Base-by-base conservation (phyloP, 1,140 invertebrate genomes). In the Mactra quadrangularis region DNA sequence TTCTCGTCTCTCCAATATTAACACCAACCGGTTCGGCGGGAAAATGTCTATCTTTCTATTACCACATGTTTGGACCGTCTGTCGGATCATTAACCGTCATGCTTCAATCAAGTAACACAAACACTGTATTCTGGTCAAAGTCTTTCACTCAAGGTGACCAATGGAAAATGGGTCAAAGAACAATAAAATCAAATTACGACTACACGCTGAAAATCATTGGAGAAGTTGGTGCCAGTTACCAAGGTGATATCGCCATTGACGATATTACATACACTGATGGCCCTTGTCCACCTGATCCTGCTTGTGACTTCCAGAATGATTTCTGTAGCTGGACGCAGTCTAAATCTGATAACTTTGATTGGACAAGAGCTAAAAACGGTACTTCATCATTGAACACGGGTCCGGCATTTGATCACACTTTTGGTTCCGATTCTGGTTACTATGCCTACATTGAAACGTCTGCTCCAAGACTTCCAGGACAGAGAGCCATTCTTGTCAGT, bases 381-480 rank as follows among this genome's bases (percentile, higher is more conserved):
- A 87, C 88, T 35, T 47, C 94, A 0, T 94, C 95, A 41, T 92
- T 95, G 6, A 94, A 94, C 4, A 97, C 96, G 0, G 96, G 96
- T 31, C 96, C 96, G 0, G 94, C 94, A 11, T 94, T 94, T 87
- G 96, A 97, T 89, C 96, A 97, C 87, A 97, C 96, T 6, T 88
- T 85, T 75, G 88, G 86, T 3, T 87, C 89, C 31, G 78, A 83
- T 35, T 84, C 89, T 71, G 90, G 89, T 9, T 89, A 91, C 66
- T 93, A 87, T 86, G 85, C 87, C 13, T 92, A 84, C 68, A 89
- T 92, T 71, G 89, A 92, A 71, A 87, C 90, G 17, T 89, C 87
- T 50, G 82, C 76, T 25, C 88, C 90, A 62, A 66, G 83, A 31
- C 57, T 53, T 50, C 50, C 78, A 27, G 88, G 88, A 27, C 85